Evolutionary conservation across 2,797 vertebrate genomes (phyloP).

Genomic region (Neosilurus hyrtlii): DNA sequence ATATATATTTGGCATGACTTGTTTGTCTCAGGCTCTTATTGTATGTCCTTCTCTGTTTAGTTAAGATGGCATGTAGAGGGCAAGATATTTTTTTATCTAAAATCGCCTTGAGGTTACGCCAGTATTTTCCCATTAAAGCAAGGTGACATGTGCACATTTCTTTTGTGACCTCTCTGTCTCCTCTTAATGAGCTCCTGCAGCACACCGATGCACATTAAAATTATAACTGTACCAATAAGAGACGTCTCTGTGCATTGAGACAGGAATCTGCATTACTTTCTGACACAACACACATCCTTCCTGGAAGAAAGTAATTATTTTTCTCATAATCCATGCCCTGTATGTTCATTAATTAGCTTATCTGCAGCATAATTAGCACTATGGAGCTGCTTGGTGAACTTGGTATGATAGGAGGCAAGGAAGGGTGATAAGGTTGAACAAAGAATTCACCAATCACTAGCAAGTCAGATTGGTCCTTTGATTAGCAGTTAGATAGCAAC

Average conservation of each 20-base stretch:
- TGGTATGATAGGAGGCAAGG: conserved; percentile 65
- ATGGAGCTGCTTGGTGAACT: conserved; percentile 63
- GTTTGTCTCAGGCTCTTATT: conserved; percentile 1
- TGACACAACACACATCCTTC: conserved; percentile 68
- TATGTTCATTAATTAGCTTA: conserved; percentile 79
- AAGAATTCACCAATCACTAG: conserved; percentile 35
- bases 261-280: conserved; percentile 70
- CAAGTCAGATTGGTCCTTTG: conserved; percentile 34
- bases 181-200: conserved; percentile 55
- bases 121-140: conserved; percentile 52
- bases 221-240: conserved; percentile 67
- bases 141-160: conserved; percentile 52
- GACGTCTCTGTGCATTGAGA: conserved; percentile 66
- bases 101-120: conserved; percentile 25
- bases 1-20: background rate
- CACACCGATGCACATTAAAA: conserved; percentile 64
- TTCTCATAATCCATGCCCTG: conserved; percentile 63
- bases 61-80: conserved; percentile 8
- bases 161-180: conserved; percentile 55
- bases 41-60: background rate
- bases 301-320: conserved; percentile 77
- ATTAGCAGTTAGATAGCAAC: conserved; percentile 30
- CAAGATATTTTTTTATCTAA: background rate
- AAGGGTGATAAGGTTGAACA: conserved; percentile 18
- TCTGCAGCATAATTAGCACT: conserved; percentile 75